Conservation (phyloP, 2,888 invertebrate genomes). For the Noctua pronuba region DNA sequence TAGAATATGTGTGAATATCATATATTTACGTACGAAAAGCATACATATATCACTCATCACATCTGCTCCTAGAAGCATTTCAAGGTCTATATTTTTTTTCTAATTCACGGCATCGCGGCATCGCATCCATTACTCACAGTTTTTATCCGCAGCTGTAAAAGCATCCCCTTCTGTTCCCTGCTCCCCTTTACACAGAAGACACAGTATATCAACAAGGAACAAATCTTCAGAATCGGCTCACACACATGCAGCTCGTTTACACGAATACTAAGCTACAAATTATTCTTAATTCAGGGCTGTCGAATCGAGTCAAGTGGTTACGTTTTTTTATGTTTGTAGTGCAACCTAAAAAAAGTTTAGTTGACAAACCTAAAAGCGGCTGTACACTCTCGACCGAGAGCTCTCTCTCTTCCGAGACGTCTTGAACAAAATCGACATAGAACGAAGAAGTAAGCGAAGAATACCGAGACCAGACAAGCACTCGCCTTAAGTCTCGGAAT, state of each 20-base stretch:
- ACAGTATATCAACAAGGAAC: background rate
- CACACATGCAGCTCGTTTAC: background rate
- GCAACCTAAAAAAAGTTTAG: background rate
- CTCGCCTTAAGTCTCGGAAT: background rate
- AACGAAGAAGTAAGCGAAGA: background rate
- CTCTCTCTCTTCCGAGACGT: background rate
- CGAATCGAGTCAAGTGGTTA: background rate
- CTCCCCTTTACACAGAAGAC: background rate
- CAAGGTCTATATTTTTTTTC: constrained; percentile 39
- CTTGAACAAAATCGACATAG: background rate
- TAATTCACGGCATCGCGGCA: constrained; percentile 30
- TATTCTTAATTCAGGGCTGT: background rate
- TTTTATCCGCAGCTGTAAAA: constrained; percentile 41
- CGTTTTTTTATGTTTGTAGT: background rate
- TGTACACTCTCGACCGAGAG: background rate
- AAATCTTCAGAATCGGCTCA: background rate
- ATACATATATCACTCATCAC: background rate
- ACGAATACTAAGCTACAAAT: background rate
- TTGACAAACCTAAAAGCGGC: background rate
- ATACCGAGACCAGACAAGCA: background rate
- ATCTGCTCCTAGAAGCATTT: constrained; percentile 39
- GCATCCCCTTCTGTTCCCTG: constrained; percentile 2
- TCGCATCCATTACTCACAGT: constrained; percentile 47
- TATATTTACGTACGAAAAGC: background rate
- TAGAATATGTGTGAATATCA: background rate